Evolutionary conservation across 2,113 vertebrate genomes (phyloP).

Genomic region (Axis porcinus): DNA sequence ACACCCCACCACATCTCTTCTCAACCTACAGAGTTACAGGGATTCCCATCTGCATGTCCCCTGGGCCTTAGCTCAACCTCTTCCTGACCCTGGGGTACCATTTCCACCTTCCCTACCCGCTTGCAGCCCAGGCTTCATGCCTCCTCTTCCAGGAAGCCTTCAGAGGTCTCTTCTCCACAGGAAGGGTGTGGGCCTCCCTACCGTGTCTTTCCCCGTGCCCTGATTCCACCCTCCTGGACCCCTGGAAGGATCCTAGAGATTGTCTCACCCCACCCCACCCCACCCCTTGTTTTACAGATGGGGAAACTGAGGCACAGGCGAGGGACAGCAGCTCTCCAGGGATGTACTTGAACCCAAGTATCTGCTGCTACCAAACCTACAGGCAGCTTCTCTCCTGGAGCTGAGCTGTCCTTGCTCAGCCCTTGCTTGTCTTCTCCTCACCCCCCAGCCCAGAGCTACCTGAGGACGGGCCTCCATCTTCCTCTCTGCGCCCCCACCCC

Average conservation of each 20-base stretch:
- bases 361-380: background rate
- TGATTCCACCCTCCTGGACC: background rate
- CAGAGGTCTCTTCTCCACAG: background rate
- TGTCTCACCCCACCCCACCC: background rate
- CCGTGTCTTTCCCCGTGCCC: background rate
- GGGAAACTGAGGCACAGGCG: conserved; percentile 37
- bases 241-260: background rate
- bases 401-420: background rate
- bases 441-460: background rate
- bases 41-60: background rate
- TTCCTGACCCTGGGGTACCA: background rate
- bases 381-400: background rate
- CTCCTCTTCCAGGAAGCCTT: background rate
- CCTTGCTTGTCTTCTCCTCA: background rate
- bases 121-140: background rate
- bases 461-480: conserved; percentile 22
- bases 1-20: background rate
- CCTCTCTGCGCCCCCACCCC: conserved; percentile 39
- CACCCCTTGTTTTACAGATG: background rate
- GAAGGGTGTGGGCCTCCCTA: background rate
- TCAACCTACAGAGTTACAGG: background rate
- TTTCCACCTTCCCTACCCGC: background rate
- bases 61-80: background rate
- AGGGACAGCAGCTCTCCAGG: background rate
- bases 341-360: background rate